Evolutionary conservation across 2,113 vertebrate genomes (phyloP).

Genomic region (Semicossyphus pulcher): DNA sequence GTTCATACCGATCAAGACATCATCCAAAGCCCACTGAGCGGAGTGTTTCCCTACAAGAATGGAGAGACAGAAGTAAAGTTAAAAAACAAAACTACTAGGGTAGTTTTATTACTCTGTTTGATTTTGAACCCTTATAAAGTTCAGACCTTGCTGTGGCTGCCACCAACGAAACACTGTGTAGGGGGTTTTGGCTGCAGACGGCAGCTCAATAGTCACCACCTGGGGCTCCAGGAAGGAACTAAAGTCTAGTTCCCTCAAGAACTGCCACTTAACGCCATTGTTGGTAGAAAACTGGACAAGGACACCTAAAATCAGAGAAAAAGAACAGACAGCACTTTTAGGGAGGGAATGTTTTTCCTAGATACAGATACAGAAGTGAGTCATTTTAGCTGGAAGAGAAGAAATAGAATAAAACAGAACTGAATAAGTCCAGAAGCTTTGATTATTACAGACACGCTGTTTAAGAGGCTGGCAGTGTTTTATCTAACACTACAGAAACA

Average conservation of each 20-base stretch:
- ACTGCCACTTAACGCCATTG: slow-evolving; percentile 94
- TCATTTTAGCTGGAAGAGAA: not conserved
- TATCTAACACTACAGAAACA: slow-evolving; percentile 40
- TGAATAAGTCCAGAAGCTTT: not conserved
- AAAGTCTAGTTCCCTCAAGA: slow-evolving; percentile 94
- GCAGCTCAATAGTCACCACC: slow-evolving; percentile 94
- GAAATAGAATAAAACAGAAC: slow-evolving; percentile 1
- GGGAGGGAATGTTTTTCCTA: not conserved
- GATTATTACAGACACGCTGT: slow-evolving; percentile 18
- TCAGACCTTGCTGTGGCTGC: slow-evolving; percentile 94
- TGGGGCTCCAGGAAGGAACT: slow-evolving; percentile 95
- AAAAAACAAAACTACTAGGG: not conserved
- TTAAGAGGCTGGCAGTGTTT: slow-evolving; percentile 16
- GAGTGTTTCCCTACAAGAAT: slow-evolving; percentile 89
- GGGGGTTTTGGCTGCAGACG: slow-evolving; percentile 90
- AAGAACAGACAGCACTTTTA: not conserved
- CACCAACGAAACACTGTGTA: slow-evolving; percentile 97
- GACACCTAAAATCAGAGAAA: slow-evolving; percentile 83
- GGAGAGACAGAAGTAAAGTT: not conserved
- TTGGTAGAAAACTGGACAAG: slow-evolving; percentile 95
- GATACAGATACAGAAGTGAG: not conserved
- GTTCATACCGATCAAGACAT: slow-evolving; percentile 97
- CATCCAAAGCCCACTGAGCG: slow-evolving; percentile 96
- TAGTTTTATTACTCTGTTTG: not conserved
- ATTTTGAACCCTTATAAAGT: no score